These are phyloP conservation scores for Caenorhabditis tropicalis DNA, from an alignment of 1,140 invertebrate species.

Conservation along the genomic window DNA sequence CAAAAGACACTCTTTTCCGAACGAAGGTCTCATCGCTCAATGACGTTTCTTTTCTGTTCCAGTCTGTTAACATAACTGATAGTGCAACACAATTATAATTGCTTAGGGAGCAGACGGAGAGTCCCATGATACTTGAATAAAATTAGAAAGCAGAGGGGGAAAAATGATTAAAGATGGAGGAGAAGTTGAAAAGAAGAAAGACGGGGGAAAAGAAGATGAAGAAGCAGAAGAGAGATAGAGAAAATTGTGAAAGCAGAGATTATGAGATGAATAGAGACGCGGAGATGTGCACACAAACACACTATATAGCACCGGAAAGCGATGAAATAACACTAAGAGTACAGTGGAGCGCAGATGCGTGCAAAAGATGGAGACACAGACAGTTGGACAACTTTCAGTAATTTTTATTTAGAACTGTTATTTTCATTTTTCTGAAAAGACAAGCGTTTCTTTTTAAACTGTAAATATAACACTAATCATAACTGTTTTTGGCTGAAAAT, in stretches of 20 bases:
- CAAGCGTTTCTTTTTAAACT: too few relatives aligned
- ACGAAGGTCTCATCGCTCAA: constrained; percentile 1
- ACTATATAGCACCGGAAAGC: constrained; percentile 22
- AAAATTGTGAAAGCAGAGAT: not conserved
- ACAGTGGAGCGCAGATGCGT: constrained; percentile 7
- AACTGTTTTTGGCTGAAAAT: too few relatives aligned
- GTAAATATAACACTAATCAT: too few relatives aligned
- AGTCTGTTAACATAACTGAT: constrained; percentile 36
- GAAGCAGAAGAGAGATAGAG: constrained; percentile 24
- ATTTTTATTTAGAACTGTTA: not conserved
- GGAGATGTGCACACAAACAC: constrained; percentile 32
- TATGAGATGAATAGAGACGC: constrained; percentile 38
- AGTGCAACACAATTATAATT: not conserved
- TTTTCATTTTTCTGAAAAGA: not conserved
- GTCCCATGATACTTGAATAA: not conserved
- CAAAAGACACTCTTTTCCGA: constrained; percentile 31
- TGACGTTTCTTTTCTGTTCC: not conserved
- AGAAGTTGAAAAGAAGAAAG: constrained; percentile 1
- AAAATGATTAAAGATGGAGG: constrained; percentile 27
- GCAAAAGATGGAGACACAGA: not conserved
- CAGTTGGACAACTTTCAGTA: not conserved
- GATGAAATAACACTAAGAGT: constrained; percentile 18
- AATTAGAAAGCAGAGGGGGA: not conserved
- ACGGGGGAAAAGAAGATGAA: not conserved
- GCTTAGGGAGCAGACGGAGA: not conserved